Evolutionary conservation across 2,888 invertebrate species (phyloP).

Genomic region (Melieria crassipennis): DNA sequence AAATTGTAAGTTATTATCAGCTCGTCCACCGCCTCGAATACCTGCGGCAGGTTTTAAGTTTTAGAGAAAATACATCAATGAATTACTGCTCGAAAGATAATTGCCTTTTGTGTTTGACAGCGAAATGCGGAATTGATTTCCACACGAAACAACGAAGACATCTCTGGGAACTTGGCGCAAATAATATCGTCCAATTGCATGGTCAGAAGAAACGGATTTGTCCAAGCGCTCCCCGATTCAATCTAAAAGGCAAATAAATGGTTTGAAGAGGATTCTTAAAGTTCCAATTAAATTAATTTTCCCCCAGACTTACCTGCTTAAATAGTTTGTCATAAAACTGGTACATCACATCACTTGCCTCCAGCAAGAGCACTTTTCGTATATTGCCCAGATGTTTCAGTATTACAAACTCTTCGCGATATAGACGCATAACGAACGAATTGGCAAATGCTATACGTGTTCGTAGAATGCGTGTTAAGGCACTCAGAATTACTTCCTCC

Average conservation of each 20-base stretch:
- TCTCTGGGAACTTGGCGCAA: slow-evolving; percentile 63
- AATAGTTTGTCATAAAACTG: slow-evolving; percentile 68
- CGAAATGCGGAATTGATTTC: slow-evolving; percentile 50
- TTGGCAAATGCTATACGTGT: slow-evolving; percentile 64
- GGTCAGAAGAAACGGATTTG: slow-evolving; percentile 65
- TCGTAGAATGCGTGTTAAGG: slow-evolving; percentile 64
- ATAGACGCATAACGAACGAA: slow-evolving; percentile 67
- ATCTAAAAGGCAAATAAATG: slow-evolving; percentile 54
- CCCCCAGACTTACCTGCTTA: slow-evolving; percentile 61
- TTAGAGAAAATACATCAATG: neutral
- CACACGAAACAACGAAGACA: slow-evolving; percentile 54
- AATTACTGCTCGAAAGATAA: neutral
- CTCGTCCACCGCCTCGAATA: slow-evolving; percentile 58
- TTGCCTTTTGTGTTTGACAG: slow-evolving; percentile 51
- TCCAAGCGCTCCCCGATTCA: slow-evolving; percentile 66
- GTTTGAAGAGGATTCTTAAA: neutral
- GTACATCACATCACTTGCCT: slow-evolving; percentile 68
- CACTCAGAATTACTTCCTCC: slow-evolving; percentile 64
- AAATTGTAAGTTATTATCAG: slow-evolving; percentile 55
- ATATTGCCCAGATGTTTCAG: slow-evolving; percentile 66
- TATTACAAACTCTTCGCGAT: slow-evolving; percentile 66
- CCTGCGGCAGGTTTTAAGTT: slow-evolving; percentile 36
- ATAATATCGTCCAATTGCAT: slow-evolving; percentile 67
- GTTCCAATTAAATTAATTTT: neutral
- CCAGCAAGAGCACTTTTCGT: slow-evolving; percentile 68